Base-by-base conservation (phyloP, 2,888 invertebrate genomes). In the Oscheius sp. region DNA sequence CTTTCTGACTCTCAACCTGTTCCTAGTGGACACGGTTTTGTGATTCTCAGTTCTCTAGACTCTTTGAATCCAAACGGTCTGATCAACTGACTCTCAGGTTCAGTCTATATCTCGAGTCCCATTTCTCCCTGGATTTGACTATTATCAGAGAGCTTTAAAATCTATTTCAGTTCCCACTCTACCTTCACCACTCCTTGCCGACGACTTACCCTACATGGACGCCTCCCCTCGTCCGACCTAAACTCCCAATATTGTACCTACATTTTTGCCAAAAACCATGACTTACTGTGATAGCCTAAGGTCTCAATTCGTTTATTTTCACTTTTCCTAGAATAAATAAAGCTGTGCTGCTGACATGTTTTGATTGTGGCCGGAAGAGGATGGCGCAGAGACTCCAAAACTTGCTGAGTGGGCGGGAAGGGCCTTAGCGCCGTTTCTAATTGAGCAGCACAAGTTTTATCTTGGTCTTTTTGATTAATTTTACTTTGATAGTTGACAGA, bases 261-360 rank as follows among this genome's bases (percentile, higher is more conserved):
- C 13, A 21, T 42, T n/a, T 5, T 53, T 42, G 42, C 42, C 42
- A 42, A 42, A 42, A 42, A 13, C 37, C 37, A 68, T 68, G 37
- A 68, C 33, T 35, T 21, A 21, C 33, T 55, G 68, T 55, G 55
- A 68, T 68, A 68, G 51, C 21, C 32, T 21, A 42, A 21, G 68
- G 68, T 68, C 68, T 55, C 68, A 68, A 65, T 5, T 48, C 2
- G 9, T 29, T 55, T 50, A 50, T 65, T 48, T 48, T 65, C 55
- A 29, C 21, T 53, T n/a, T 4, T 13, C 21, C 21, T 21, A 21
- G 21, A 21, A 53, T 3, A 53, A 55, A 55, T 55, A 21, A 55
- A 55, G 21, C 55, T 21, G n/a, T 21, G 21, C 9, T 55, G 13
- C 21, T 55, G 21, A n/a, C 21, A 53, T 21, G 13, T 53, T 13